Conservation (phyloP, 1,140 invertebrate species). For the Planococcus citri region DNA sequence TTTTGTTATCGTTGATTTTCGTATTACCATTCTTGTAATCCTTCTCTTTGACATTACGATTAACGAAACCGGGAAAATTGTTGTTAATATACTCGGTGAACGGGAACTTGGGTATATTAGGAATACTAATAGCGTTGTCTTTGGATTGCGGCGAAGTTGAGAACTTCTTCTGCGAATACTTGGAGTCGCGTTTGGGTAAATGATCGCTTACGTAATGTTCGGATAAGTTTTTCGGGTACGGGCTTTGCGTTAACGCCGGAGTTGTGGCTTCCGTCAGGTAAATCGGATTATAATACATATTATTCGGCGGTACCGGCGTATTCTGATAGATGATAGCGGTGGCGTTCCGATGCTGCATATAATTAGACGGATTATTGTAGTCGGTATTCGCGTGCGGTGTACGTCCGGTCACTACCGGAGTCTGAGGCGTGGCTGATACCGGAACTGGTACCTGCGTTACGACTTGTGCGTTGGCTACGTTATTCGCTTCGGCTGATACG, state of each 20-base stretch:
- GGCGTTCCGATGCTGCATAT: neutral
- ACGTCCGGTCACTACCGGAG: neutral
- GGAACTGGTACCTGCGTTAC: neutral
- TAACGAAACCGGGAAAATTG: constrained; percentile 1
- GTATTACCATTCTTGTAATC: neutral
- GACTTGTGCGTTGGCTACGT: too few species aligned
- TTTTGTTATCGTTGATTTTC: neutral
- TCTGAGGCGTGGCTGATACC: neutral
- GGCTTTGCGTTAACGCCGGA: neutral
- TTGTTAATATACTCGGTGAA: neutral
- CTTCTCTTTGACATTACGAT: constrained; percentile 11
- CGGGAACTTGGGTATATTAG: constrained; percentile 9
- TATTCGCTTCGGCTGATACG: neutral
- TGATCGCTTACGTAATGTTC: constrained; percentile 9
- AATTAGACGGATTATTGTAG: neutral
- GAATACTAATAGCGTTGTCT: neutral
- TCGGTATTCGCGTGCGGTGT: neutral
- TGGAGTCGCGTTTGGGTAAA: neutral
- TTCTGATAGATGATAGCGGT: constrained; percentile 10
- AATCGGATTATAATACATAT: neutral
- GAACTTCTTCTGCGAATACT: neutral
- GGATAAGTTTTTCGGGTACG: neutral
- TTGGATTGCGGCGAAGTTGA: neutral
- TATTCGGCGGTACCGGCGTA: neutral
- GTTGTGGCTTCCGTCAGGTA: neutral